These are phyloP conservation scores for Philereme vetulata DNA, from an alignment of 2,888 invertebrate species.

Conservation along the genomic window DNA sequence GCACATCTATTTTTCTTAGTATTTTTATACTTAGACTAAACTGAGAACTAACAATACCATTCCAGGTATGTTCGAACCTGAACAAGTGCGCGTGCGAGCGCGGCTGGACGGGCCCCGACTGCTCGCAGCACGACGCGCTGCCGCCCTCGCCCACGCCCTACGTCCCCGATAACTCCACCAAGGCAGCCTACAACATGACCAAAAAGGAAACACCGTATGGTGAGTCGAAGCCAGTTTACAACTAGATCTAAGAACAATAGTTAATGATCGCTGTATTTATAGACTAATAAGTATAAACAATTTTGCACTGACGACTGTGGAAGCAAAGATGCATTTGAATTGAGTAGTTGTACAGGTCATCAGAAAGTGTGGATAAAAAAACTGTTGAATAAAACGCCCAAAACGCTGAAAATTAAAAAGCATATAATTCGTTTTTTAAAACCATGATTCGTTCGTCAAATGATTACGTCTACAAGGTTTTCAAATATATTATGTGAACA, in stretches of 20 bases:
- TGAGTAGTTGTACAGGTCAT: too few species aligned
- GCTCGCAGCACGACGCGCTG: conserved; percentile 89
- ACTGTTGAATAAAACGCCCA: too few species aligned
- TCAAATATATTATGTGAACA: too few species aligned
- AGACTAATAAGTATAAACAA: background rate
- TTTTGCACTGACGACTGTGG: conserved; percentile 7
- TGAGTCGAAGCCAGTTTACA: conserved; percentile 83
- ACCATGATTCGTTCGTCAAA: too few species aligned
- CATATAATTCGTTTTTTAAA: too few species aligned
- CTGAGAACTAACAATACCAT: background rate
- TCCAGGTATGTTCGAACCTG: conserved; percentile 94
- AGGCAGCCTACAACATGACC: conserved; percentile 87
- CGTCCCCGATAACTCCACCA: conserved; percentile 77
- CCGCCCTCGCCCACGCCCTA: conserved; percentile 86
- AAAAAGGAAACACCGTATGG: conserved; percentile 97
- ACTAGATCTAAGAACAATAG: background rate
- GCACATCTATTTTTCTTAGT: too few species aligned
- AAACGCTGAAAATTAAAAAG: too few species aligned
- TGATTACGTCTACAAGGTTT: too few species aligned
- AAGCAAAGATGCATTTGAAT: background rate
- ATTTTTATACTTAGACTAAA: too few species aligned
- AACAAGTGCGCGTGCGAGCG: conserved; percentile 96
- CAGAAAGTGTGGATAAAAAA: too few species aligned
- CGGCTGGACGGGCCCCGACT: conserved; percentile 95
- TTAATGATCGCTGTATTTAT: too few species aligned